Conservation (phyloP, 2,888 invertebrate genomes). For the Ennomos quercinarius region DNA sequence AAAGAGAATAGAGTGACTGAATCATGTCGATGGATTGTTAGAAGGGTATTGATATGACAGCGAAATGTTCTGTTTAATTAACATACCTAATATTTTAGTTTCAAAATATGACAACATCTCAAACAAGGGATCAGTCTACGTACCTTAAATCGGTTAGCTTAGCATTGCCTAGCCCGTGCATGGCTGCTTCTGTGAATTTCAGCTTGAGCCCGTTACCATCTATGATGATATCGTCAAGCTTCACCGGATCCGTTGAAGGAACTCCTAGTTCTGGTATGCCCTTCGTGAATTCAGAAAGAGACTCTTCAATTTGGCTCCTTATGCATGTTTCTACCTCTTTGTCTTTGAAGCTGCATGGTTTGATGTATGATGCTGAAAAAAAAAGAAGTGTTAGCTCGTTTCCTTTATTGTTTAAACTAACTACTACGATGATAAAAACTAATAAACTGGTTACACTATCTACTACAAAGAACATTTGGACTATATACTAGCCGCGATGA, state of each 20-base stretch:
- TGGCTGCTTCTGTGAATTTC: slow-evolving; percentile 58
- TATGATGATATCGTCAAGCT: slow-evolving; percentile 67
- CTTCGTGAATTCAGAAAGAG: slow-evolving; percentile 65
- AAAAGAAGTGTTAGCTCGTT: slow-evolving; percentile 18
- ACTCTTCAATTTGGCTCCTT: slow-evolving; percentile 59
- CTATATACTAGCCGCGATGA: no score
- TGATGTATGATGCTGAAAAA: slow-evolving; percentile 72
- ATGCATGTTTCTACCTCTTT: slow-evolving; percentile 59
- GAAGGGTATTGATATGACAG: no score
- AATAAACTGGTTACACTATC: no score
- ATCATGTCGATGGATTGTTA: no score
- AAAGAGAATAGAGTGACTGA: no score
- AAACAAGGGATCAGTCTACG: slow-evolving; percentile 40
- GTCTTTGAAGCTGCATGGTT: slow-evolving; percentile 59
- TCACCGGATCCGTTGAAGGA: slow-evolving; percentile 69
- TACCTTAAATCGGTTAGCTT: slow-evolving; percentile 65
- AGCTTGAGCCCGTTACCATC: slow-evolving; percentile 70
- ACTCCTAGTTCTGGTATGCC: slow-evolving; percentile 72
- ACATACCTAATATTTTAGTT: no score
- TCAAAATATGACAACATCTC: no score
- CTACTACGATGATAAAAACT: no score
- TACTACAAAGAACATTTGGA: no score
- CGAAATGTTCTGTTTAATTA: no score
- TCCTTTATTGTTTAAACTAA: no score
- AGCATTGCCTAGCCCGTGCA: slow-evolving; percentile 66